Evolutionary conservation across 2,888 invertebrate species (phyloP), one percentile per base, ranked within the genome.

Genomic region (Micropterix aruncella): DNA sequence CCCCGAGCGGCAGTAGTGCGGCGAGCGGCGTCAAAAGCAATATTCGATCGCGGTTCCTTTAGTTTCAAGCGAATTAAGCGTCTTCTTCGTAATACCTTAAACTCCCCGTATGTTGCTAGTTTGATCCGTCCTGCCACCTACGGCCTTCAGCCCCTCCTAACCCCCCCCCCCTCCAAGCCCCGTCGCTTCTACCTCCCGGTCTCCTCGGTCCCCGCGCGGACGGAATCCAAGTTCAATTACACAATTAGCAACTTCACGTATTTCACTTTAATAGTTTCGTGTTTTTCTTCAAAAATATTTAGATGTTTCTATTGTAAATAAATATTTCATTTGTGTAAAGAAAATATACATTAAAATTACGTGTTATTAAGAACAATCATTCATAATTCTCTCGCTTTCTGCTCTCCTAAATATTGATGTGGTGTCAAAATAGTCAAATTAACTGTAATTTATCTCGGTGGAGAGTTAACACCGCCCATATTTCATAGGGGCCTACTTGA

Each of bases 371-470:
- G 27, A 27, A 27, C 27, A 27, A 27, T 27, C 27, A 27, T 27
- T 27, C 27, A 27, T 7, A 40, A 46, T 47, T 45, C 45, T 47
- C 45, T 47, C 39, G 48, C 47, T 47, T 47, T 49, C 48, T 46
- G 46, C 47, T 49, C 46, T 49, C 44, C 47, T 46, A 45, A 37
- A 43, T 45, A 40, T 37, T 43, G 46, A 47, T 45, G 46, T 48
- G 51, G 51, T 49, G 51, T 51, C 49, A 48, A 51, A 51, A 40
- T 43, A 51, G 49, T 46, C 47, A 45, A 50, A 47, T 46, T 43
- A 49, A 48, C 27, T 27, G 27, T 27, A 27, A 27, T 27, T 27
- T 48, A 47, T 48, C 47, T 46, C 48, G 47, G 47, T 50, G 43
- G 48, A 40, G 37, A 49, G 45, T 48, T 37, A 42, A 49, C n/a